Evolutionary conservation across 2,113 vertebrate species (phyloP), one percentile per base, ranked within the genome.

Genomic region (Theristicus caerulescens): DNA sequence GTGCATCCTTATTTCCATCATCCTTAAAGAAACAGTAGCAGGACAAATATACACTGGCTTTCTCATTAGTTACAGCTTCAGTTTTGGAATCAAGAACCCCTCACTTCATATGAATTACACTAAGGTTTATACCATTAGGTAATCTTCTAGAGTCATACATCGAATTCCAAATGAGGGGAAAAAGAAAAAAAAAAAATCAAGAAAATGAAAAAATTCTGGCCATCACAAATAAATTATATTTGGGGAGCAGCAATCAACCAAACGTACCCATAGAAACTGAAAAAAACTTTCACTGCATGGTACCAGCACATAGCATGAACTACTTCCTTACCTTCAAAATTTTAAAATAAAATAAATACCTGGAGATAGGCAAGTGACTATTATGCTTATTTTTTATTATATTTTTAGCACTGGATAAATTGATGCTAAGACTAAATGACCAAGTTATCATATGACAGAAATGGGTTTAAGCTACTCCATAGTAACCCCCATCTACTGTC

Each of bases 261-360:
- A 47, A 82, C 31, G 16, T 31, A 49, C 13, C 14, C 0, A 0
- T 0, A 65, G 7, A 22, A 20, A 55, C 12, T 34, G 13, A 31
- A 83, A 62, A 62, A 8, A 20, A 4, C 46, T 74, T 49, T 49
- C 34, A 51, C 17, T 64, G 8, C 51, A 47, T 18, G 16, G 42
- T 55, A 74, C 18, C 47, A 89, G 36, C 21, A 86, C 64, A 67
- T 0, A 55, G 16, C 24, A 64, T 15, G 8, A 70, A 46, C 7
- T 54, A 65, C 7, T 49, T 82, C 47, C 11, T 29, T 57, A 34
- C 19, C 27, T 58, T 80, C 46, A 80, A 58, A 86, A 40, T 2
- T 20, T 4, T 70, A 4, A 74, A 83, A n/a, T 46, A 34, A 72
- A 79, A 69, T 38, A 77, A 82, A 69, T 21, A 38, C 7, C 19